Evolutionary conservation across 53 echinoderm and acorn worm species (phyloP).

Genomic region (Antedon mediterranea): DNA sequence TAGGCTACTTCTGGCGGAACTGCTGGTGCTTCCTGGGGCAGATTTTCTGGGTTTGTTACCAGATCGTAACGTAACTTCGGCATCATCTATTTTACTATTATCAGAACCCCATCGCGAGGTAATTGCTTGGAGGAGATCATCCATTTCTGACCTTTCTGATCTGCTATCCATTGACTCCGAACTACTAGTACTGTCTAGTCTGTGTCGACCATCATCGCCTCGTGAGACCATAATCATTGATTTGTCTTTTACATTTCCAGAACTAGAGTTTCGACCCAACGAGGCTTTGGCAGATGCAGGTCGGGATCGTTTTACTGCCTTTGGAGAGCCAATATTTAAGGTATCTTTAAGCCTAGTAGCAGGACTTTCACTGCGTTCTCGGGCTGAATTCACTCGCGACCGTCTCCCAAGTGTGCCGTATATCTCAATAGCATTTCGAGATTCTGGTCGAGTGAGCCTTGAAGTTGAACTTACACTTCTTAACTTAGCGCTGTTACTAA

Average conservation of each 20-base stretch:
- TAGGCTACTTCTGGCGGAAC: not conserved
- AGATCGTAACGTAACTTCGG: not conserved
- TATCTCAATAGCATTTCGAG: not conserved
- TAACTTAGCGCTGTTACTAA: not conserved
- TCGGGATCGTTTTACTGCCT: not conserved
- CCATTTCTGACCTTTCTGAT: slow-evolving; percentile 14
- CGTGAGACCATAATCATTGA: slow-evolving; percentile 47
- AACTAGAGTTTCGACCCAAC: not conserved
- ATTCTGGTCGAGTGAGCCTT: not conserved
- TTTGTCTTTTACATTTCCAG: slow-evolving; percentile 19
- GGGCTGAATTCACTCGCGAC: not conserved
- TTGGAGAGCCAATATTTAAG: not conserved
- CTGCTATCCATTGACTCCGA: slow-evolving; percentile 65
- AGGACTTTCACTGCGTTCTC: not conserved
- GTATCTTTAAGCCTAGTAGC: not conserved
- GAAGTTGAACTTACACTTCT: not conserved
- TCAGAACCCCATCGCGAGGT: not conserved
- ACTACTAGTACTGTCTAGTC: slow-evolving; percentile 74
- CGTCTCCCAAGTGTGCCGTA: not conserved
- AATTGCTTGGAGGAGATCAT: not conserved
- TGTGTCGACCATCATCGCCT: slow-evolving; percentile 56
- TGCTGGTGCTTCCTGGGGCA: not conserved
- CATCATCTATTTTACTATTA: not conserved
- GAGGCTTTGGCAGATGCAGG: not conserved
- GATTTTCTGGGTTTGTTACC: not conserved